These are phyloP conservation scores for Microtus richardsoni DNA, from an alignment of 2,113 vertebrate genomes.

Conservation along the genomic window DNA sequence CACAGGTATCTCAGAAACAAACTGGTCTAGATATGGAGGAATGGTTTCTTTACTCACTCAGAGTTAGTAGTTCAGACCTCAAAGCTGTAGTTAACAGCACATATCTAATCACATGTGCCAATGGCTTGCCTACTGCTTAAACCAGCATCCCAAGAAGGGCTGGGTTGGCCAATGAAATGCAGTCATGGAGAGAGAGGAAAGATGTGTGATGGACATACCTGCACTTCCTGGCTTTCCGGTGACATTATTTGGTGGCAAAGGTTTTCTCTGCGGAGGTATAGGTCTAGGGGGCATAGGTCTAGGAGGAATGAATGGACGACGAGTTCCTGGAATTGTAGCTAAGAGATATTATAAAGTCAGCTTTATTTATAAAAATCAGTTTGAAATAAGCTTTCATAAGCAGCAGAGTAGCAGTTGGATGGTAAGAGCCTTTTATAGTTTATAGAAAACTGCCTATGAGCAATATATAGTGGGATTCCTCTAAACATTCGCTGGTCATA, in stretches of 20 bases:
- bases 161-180: not conserved
- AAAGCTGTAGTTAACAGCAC: not conserved
- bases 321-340: slow-evolving; percentile 73
- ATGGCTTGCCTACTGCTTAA: not conserved
- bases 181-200: not conserved
- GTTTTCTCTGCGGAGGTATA: slow-evolving; percentile 84
- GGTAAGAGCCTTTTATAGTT: not conserved
- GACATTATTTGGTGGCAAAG: slow-evolving; percentile 85
- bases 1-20: not conserved
- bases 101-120: not conserved
- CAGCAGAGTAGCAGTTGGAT: not conserved
- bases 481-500: not conserved
- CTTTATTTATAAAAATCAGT: not conserved
- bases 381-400: not conserved
- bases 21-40: not conserved
- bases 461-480: not conserved
- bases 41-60: not conserved
- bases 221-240: slow-evolving; percentile 87
- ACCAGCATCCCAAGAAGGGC: not conserved
- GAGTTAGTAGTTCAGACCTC: not conserved
- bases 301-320: slow-evolving; percentile 45
- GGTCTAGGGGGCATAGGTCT: slow-evolving; percentile 79
- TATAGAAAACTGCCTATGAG: not conserved
- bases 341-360: slow-evolving; percentile 76
- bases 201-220: slow-evolving; percentile 77